These are phyloP conservation scores for Aurelia aurita DNA, from an alignment of 30 jellyfish, hydroid and myxozoan genomes.

Conservation along the genomic window DNA sequence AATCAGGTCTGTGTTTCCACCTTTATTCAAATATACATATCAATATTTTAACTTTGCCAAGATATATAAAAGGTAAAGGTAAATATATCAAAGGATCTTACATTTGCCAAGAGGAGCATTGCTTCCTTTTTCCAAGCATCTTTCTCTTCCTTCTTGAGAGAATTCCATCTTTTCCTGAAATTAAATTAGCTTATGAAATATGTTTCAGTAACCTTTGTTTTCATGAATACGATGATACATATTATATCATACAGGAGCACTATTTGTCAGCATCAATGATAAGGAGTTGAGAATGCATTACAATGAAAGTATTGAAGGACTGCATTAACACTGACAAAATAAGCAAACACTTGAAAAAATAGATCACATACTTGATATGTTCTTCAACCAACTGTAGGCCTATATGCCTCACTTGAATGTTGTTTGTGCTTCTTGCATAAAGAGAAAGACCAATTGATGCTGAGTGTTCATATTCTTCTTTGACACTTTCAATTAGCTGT, in stretches of 20 bases:
- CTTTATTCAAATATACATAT: no score
- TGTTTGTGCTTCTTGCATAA: not conserved
- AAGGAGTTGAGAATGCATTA: no score
- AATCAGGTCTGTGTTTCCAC: no score
- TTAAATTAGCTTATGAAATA: not conserved
- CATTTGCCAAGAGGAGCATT: constrained; percentile 27
- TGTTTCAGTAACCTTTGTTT: no score
- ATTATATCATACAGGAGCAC: no score
- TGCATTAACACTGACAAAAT: no score
- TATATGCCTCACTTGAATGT: constrained; percentile 55
- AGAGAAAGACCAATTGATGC: constrained; percentile 46
- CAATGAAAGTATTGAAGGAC: no score
- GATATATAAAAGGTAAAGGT: no score
- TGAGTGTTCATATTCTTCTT: constrained; percentile 31
- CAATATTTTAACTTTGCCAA: no score
- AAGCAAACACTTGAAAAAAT: not conserved
- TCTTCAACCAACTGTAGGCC: constrained; percentile 74
- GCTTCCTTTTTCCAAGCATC: constrained; percentile 56
- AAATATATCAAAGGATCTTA: not conserved
- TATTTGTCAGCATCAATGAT: no score
- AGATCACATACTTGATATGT: constrained; percentile 48
- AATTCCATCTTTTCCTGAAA: constrained; percentile 36
- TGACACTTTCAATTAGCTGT: constrained; percentile 63
- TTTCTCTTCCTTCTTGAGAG: constrained; percentile 14
- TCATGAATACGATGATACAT: no score